phyloP scores from a whole-genome alignment of 1,140 invertebrate genomes.

The Atta texana region DNA sequence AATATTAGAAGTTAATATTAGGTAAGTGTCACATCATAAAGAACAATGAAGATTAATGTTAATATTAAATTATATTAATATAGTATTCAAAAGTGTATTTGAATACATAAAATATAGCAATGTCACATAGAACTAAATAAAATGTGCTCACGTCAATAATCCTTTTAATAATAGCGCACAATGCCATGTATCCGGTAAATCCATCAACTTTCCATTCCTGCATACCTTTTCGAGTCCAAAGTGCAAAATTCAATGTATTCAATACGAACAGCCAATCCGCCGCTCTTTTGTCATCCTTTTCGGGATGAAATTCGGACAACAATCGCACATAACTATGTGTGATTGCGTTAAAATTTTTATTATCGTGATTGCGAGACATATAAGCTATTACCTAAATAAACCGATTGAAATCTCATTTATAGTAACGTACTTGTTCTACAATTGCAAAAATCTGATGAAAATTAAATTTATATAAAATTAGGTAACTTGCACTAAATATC shows the following conservation, averaged over 20 bases:
- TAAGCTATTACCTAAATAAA: constrained; percentile 87
- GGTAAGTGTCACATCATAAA: not conserved
- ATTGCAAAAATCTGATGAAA: not conserved
- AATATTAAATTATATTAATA: not conserved
- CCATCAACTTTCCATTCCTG: constrained; percentile 91
- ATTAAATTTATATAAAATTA: not conserved
- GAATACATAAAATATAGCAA: not conserved
- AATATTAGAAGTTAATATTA: not conserved
- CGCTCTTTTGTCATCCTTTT: constrained; percentile 88
- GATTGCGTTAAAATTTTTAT: accelerated
- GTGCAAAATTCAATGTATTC: constrained; percentile 98
- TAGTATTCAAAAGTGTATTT: not conserved
- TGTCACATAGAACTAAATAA: not conserved
- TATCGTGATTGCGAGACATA: not conserved
- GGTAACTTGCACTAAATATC: not conserved
- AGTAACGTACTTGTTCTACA: not conserved
- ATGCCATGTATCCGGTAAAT: constrained; percentile 96
- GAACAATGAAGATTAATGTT: not conserved
- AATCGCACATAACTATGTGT: constrained; percentile 89
- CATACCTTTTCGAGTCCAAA: constrained; percentile 92
- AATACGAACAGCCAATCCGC: constrained; percentile 96
- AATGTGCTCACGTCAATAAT: constrained; percentile 90
- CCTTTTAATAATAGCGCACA: constrained; percentile 95
- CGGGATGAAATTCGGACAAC: constrained; percentile 90
- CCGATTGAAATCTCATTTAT: not conserved